A percentile compares a stretch with the other conserved stretches of the same genome.
Conservation (phyloP, 2,888 invertebrate species). For the Hydrotaea diabolus region DNA sequence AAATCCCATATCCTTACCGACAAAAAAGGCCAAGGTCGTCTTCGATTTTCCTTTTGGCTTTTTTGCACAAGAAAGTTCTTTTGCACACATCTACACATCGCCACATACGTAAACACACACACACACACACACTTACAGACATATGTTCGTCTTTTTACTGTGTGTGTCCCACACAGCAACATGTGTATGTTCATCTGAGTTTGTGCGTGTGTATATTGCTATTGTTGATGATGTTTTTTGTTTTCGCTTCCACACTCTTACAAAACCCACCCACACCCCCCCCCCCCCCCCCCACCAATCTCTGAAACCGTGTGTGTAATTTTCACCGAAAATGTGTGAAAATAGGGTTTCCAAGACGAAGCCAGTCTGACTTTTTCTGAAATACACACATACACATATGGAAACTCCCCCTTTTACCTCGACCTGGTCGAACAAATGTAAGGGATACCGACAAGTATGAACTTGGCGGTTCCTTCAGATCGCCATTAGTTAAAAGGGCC, state of each 20-base stretch:
- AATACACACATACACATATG: too few relatives aligned
- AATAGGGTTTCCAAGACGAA: slow-evolving; percentile 39
- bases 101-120: slow-evolving; percentile 63
- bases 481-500: background rate
- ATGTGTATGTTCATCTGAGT: slow-evolving; percentile 9
- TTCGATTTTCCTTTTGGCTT: slow-evolving; percentile 67
- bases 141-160: slow-evolving; percentile 65
- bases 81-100: slow-evolving; percentile 54
- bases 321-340: slow-evolving; percentile 52
- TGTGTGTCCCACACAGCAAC: slow-evolving; percentile 56
- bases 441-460: background rate
- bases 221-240: slow-evolving; percentile 33
- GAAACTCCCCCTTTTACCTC: too few relatives aligned
- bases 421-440: too few relatives aligned
- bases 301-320: slow-evolving; percentile 8
- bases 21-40: slow-evolving; percentile 71
- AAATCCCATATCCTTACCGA: slow-evolving; percentile 30
- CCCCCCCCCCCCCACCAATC: too few relatives aligned
- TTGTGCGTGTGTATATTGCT: slow-evolving; percentile 23
- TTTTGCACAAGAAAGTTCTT: slow-evolving; percentile 65
- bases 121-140: slow-evolving; percentile 60
- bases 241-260: slow-evolving; percentile 40
- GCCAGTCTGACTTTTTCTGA: background rate
- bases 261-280: too few relatives aligned
- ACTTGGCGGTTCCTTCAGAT: background rate